Percentiles rank a stretch among this genome's conserved stretches.
Evolutionary conservation across 23 tunicate species (phyloP).

Genomic region (Trididemnum miniatum): DNA sequence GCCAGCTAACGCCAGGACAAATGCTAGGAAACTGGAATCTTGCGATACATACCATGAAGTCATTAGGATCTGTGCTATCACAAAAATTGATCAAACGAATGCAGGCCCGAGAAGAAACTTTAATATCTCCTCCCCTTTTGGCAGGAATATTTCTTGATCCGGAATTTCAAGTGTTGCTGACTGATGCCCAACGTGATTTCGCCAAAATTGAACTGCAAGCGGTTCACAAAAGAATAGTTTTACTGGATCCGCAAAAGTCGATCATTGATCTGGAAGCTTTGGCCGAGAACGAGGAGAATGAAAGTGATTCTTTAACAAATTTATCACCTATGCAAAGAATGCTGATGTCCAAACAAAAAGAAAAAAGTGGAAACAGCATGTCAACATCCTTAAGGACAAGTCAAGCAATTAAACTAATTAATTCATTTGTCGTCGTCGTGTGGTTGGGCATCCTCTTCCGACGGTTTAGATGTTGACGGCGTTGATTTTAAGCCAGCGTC

Average conservation of each 20-base stretch:
- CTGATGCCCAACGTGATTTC: not conserved
- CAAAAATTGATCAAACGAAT: not conserved
- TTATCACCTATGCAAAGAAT: conserved; percentile 9
- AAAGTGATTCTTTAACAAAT: no score
- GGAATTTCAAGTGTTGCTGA: not conserved
- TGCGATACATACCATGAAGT: not conserved
- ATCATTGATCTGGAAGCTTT: not conserved
- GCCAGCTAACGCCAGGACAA: not conserved
- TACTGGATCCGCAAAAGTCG: not conserved
- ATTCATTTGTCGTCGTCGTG: not conserved
- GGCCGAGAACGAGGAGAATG: not conserved
- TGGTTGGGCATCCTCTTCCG: no score
- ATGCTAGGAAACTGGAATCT: conserved; percentile 12
- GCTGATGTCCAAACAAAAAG: not conserved
- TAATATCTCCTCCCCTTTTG: not conserved
- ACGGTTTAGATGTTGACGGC: no score
- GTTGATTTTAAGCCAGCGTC: no score
- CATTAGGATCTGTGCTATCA: not conserved
- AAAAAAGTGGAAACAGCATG: not conserved
- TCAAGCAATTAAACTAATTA: not conserved
- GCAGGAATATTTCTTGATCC: not conserved
- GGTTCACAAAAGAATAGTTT: not conserved
- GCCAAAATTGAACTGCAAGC: not conserved
- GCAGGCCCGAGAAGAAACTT: not conserved
- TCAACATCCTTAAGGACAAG: not conserved